Evolutionary conservation across 2,797 vertebrate species (phyloP).

Genomic region (Nyctalus aviator): DNA sequence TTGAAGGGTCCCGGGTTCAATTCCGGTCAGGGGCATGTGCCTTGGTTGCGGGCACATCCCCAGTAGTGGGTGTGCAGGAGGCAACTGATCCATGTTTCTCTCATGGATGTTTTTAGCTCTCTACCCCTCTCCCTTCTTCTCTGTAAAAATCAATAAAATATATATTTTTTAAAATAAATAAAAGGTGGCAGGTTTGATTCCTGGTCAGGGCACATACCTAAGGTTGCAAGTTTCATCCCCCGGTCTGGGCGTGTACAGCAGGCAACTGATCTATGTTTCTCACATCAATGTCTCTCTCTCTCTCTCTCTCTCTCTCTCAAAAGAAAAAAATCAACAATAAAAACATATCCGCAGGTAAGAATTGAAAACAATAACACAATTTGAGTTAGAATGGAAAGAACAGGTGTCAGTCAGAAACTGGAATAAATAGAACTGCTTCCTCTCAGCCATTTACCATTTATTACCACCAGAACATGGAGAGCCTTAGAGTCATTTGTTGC

Average conservation of each 20-base stretch:
- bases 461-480: neutral
- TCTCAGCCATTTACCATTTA: neutral
- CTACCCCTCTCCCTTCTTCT: too few relatives aligned
- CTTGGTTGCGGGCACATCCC: too few relatives aligned
- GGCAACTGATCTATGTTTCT: neutral
- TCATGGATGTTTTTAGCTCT: too few relatives aligned
- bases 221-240: neutral
- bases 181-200: neutral
- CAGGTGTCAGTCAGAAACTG: neutral
- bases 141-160: too few relatives aligned
- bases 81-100: too few relatives aligned
- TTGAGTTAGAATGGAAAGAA: neutral
- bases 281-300: neutral
- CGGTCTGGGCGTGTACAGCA: neutral
- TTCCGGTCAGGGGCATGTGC: too few relatives aligned
- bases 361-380: too few relatives aligned
- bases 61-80: too few relatives aligned
- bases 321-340: too few relatives aligned
- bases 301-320: too few relatives aligned
- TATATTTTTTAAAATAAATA: neutral
- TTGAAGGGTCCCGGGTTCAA: too few relatives aligned
- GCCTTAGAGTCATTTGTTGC: conserved; percentile 17
- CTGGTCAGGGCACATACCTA: neutral
- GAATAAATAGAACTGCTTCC: neutral
- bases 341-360: too few relatives aligned